Percentiles rank a stretch among this genome's conserved stretches.
phyloP scores from a whole-genome alignment of 2,888 invertebrate species.

The Agrochola lota region DNA sequence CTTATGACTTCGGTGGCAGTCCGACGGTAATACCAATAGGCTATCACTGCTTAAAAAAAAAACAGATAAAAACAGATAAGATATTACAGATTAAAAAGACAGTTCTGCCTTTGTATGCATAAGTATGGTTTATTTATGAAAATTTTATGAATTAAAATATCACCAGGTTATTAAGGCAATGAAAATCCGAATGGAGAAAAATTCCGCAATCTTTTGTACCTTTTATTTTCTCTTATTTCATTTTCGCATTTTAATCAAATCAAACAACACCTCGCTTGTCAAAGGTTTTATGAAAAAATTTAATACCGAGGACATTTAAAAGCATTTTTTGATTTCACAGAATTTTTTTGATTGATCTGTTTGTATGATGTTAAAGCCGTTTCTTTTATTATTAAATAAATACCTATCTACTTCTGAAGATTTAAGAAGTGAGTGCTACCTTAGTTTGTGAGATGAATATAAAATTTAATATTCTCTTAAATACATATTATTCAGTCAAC shows the following conservation, averaged over 20 bases:
- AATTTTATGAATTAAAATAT: not conserved
- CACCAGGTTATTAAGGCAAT: too few relatives aligned
- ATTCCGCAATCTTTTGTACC: not conserved
- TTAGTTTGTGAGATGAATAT: too few relatives aligned
- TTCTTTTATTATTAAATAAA: constrained; percentile 1
- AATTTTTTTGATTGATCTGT: constrained; percentile 23
- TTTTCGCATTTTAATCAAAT: constrained; percentile 36
- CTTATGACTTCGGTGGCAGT: too few relatives aligned
- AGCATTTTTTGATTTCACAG: constrained; percentile 3
- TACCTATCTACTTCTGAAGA: not conserved
- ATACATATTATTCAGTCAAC: too few relatives aligned
- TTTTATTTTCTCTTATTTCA: constrained; percentile 15
- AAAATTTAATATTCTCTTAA: too few relatives aligned
- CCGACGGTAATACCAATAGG: too few relatives aligned
- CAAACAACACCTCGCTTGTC: constrained; percentile 29
- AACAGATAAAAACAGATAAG: too few relatives aligned
- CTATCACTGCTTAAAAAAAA: too few relatives aligned
- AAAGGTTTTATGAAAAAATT: constrained; percentile 24
- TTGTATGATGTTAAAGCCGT: not conserved
- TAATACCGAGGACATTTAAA: constrained; percentile 2
- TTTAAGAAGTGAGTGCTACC: not conserved
- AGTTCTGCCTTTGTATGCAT: not conserved
- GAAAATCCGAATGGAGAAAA: not conserved
- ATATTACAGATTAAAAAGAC: too few relatives aligned
- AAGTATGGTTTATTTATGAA: not conserved